Base-by-base conservation (phyloP, 1,140 invertebrate species). In the Euura saliciscinereae region DNA sequence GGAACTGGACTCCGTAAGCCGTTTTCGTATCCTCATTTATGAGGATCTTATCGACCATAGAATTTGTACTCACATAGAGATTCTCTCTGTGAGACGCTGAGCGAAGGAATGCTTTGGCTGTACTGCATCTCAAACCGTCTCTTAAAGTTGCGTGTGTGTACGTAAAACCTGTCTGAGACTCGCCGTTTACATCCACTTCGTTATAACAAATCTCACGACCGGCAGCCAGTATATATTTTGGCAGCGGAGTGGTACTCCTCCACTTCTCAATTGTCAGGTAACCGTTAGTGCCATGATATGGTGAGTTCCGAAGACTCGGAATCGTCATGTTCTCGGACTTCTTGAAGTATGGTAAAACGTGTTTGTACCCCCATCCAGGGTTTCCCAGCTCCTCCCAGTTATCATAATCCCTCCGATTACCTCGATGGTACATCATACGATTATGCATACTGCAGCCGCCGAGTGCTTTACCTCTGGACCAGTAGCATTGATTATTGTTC, bases 101-200 rank as follows among this genome's bases (percentile, higher is more conserved):
- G 69, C 93, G 87, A 4, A 98, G 83, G 82, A 94, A 98, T 0
- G 92, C 95, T 84, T 94, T 94, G 2, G 94, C 91, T 3, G 94
- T 92, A 76, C 94, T 96, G 83, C 95, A 96, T 42, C 96, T 88
- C 4, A 94, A 86, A 0, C 97, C 97, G 69, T 96, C 88, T n/a
- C 92, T 86, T n/a, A 97, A 82, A 0, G 96, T 97, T 45, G 89
- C 96, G 80, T 94, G 93, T 0, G 93, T 90, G 44, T 89, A 83
- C 0, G 90, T 90, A 77, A 96, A 94, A 70, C 95, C 93, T 43
- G 90, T 92, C 83, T 95, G 93, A 28, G 80, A 90, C 59, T 88
- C 89, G 4, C 94, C 94, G 81, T 97, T 96, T 10, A 94, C 89
- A 78, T 97, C 95, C 2, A 89, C 80, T 2, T 89, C 88, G 67